A percentile compares a stretch with the other conserved stretches of the same genome.
Evolutionary conservation across 1,140 invertebrate genomes (phyloP).

Genomic region (Trachymyrmex septentrionalis): DNA sequence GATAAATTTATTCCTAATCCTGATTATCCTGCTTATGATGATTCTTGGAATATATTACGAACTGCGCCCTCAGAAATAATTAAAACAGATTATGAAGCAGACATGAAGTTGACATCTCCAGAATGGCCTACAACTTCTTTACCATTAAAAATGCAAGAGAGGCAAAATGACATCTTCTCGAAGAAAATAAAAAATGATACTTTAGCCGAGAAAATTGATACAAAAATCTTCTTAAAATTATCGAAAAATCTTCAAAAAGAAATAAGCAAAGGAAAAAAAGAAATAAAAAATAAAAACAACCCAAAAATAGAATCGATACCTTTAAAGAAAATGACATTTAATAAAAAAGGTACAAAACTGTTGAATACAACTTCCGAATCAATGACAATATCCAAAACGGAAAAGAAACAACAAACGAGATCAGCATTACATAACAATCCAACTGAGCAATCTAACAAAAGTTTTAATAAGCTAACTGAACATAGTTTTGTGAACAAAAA

Average conservation of each 20-base stretch:
- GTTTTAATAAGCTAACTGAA: neutral
- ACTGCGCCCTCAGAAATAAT: constrained; percentile 66
- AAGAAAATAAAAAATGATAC: neutral
- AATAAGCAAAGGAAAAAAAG: neutral
- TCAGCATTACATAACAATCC: neutral
- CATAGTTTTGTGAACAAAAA: neutral
- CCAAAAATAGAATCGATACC: neutral
- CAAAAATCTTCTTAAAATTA: neutral
- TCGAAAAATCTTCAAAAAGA: neutral
- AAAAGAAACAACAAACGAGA: neutral
- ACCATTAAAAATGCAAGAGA: neutral
- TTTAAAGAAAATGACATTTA: neutral
- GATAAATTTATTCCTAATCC: constrained; percentile 65
- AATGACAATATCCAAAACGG: neutral
- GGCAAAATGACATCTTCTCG: neutral
- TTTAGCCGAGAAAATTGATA: neutral
- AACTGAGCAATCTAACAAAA: neutral
- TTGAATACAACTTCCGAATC: neutral
- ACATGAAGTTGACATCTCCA: constrained; percentile 65
- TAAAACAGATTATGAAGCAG: constrained; percentile 64
- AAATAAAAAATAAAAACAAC: neutral
- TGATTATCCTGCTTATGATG: constrained; percentile 66
- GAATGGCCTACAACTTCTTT: constrained; percentile 6
- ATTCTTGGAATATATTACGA: constrained; percentile 68
- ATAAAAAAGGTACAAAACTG: neutral